A percentile compares a stretch with the other conserved stretches of the same genome.
Evolutionary conservation across 1,140 invertebrate genomes (phyloP).

Genomic region (Diorhabda carinulata): DNA sequence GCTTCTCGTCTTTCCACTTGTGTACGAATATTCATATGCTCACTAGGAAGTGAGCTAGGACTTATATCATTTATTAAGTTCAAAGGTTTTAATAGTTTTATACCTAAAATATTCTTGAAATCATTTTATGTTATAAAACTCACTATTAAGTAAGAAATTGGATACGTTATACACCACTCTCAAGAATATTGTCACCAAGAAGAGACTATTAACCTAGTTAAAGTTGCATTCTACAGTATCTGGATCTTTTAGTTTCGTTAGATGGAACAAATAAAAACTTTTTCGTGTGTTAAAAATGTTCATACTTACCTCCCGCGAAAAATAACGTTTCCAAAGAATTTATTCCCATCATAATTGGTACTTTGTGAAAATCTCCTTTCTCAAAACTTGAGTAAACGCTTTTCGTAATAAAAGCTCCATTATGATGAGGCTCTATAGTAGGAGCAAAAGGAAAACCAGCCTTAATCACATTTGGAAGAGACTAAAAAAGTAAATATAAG

Average conservation of each 20-base stretch:
- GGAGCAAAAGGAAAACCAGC: conserved; percentile 22
- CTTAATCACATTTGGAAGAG: background rate
- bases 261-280: no score
- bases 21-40: conserved; percentile 6
- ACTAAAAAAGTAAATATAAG: background rate
- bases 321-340: conserved; percentile 17
- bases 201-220: no score
- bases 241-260: no score
- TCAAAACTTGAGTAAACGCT: conserved; percentile 12
- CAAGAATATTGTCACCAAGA: no score
- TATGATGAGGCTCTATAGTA: conserved; percentile 19
- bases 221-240: no score
- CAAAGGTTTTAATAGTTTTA: background rate
- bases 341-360: conserved; percentile 21
- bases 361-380: conserved; percentile 22
- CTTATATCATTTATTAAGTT: conserved; percentile 10
- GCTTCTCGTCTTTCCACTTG: background rate
- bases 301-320: conserved; percentile 16
- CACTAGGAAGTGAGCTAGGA: conserved; percentile 9
- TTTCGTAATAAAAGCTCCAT: conserved; percentile 18
- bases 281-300: no score
- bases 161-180: no score
- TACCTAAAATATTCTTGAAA: conserved; percentile 3
- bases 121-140: no score
- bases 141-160: no score